Conservation (phyloP, 2,888 invertebrate species). For the Trissolcus brochymenae region DNA sequence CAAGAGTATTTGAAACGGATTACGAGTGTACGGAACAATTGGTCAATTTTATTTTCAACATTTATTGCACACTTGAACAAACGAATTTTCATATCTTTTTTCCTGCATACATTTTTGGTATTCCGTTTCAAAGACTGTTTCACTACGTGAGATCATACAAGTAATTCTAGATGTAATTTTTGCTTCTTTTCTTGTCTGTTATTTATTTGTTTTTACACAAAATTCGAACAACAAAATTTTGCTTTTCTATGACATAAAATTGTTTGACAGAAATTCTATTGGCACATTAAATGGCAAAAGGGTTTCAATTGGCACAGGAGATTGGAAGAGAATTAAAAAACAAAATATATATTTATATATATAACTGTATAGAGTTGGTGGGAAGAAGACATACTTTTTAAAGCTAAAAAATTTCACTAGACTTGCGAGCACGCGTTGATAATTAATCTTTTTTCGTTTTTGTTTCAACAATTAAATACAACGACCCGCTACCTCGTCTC, state of each 20-base stretch:
- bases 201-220: background rate
- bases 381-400: conserved; percentile 41
- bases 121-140: conserved; percentile 34
- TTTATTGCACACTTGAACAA: too few relatives aligned
- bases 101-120: background rate
- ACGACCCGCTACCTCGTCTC: conserved; percentile 45
- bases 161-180: conserved; percentile 26
- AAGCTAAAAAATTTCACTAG: conserved; percentile 57
- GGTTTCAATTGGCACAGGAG: conserved; percentile 3
- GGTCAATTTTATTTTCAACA: too few relatives aligned
- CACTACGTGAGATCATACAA: conserved; percentile 30
- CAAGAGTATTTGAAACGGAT: too few relatives aligned
- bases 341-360: background rate
- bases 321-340: background rate
- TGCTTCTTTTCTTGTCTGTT: background rate
- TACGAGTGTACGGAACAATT: too few relatives aligned
- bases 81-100: too few relatives aligned
- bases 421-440: conserved; percentile 39
- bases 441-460: conserved; percentile 18
- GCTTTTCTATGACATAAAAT: background rate
- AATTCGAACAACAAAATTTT: background rate
- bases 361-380: background rate
- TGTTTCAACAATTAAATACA: conserved; percentile 45
- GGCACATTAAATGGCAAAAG: conserved; percentile 66
- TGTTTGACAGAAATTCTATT: conserved; percentile 57